Conservation (phyloP, 2,113 vertebrate genomes). For the Trematocara zebra region DNA sequence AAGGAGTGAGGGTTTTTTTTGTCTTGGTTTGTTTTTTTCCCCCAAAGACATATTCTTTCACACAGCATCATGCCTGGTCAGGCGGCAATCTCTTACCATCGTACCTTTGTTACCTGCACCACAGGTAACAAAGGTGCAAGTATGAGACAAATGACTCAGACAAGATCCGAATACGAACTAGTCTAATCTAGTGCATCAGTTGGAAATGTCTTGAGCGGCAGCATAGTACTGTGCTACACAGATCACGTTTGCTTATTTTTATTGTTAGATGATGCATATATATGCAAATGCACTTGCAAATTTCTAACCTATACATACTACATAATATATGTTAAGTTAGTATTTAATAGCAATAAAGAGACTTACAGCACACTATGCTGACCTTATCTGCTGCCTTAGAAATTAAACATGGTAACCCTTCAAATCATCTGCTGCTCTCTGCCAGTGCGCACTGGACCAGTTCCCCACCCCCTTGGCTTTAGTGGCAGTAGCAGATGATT, state of each 20-base stretch:
- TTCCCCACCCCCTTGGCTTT: background rate
- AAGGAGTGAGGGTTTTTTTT: fast-evolving
- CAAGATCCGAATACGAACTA: background rate
- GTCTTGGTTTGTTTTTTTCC: background rate
- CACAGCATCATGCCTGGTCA: conserved; percentile 19
- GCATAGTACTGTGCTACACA: background rate
- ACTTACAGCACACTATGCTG: background rate
- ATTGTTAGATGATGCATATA: background rate
- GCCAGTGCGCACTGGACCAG: background rate
- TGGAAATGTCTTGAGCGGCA: background rate
- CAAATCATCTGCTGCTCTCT: conserved; percentile 31
- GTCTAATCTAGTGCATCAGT: background rate
- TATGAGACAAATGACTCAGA: background rate
- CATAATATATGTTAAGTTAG: background rate
- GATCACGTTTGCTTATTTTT: background rate
- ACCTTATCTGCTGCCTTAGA: background rate
- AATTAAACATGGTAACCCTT: background rate
- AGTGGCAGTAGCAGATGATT: conserved; percentile 45
- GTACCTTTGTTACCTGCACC: background rate
- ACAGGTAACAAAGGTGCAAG: background rate
- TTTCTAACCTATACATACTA: background rate
- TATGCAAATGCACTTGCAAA: background rate
- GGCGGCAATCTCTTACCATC: background rate
- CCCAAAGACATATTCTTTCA: conserved; percentile 12
- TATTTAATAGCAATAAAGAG: background rate